Percentiles rank a stretch among this genome's conserved stretches.
phyloP scores from a whole-genome alignment of 2,113 vertebrate genomes.

The Nicator chloris region DNA sequence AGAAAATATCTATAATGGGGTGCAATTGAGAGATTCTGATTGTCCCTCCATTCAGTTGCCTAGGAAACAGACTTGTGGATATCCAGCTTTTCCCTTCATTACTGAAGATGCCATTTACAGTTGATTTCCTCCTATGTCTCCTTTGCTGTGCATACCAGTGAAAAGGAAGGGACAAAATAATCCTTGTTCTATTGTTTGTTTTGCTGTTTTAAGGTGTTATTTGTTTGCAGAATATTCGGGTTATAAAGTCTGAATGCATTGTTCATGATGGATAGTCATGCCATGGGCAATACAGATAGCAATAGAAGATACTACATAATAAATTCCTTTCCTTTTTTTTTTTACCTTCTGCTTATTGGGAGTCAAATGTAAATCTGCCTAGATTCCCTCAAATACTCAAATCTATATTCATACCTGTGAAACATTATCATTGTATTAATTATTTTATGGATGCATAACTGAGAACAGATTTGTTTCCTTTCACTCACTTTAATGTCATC shows the following conservation, averaged over 20 bases:
- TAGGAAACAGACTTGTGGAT: slow-evolving; percentile 72
- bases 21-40: slow-evolving; percentile 57
- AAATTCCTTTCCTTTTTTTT: background rate
- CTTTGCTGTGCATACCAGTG: slow-evolving; percentile 20
- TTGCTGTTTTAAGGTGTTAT: slow-evolving; percentile 26
- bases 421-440: background rate
- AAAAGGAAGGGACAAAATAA: slow-evolving; percentile 39
- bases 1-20: slow-evolving; percentile 52
- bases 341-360: background rate
- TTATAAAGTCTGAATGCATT: slow-evolving; percentile 9
- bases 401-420: background rate
- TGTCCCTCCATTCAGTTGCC: slow-evolving; percentile 69
- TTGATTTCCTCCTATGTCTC: slow-evolving; percentile 51
- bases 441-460: background rate
- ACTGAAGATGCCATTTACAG: slow-evolving; percentile 63
- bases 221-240: background rate
- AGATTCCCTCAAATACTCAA: background rate
- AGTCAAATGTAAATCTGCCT: background rate
- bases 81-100: slow-evolving; percentile 64
- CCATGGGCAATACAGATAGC: background rate
- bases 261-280: background rate
- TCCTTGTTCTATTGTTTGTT: background rate
- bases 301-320: slow-evolving; percentile 5
- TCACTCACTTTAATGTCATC: background rate
- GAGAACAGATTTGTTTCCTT: background rate